These are phyloP conservation scores for Fratercula arctica DNA, from an alignment of 2,797 vertebrate genomes.

Conservation along the genomic window DNA sequence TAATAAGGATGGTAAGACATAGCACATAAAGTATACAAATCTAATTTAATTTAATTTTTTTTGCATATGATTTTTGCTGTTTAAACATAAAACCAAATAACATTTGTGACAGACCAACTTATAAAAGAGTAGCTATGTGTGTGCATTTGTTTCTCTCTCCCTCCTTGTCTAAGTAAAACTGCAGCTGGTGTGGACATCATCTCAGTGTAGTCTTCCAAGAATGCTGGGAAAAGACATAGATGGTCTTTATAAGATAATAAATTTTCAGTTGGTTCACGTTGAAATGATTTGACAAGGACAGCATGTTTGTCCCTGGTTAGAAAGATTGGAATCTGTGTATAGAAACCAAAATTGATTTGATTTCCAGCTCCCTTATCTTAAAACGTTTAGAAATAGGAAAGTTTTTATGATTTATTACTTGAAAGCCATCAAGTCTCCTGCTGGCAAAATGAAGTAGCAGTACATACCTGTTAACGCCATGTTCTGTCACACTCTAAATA, in stretches of 20 bases:
- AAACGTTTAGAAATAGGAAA: slow-evolving; percentile 83
- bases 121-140: neutral
- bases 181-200: neutral
- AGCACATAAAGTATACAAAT: neutral
- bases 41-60: neutral
- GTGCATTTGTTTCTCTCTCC: neutral
- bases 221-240: slow-evolving; percentile 35
- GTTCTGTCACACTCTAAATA: slow-evolving; percentile 65
- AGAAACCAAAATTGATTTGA: slow-evolving; percentile 87
- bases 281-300: slow-evolving; percentile 79
- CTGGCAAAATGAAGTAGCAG: slow-evolving; percentile 73
- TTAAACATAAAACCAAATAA: neutral
- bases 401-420: slow-evolving; percentile 91
- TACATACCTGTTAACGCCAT: slow-evolving; percentile 69
- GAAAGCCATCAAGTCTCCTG: slow-evolving; percentile 80
- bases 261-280: slow-evolving; percentile 80
- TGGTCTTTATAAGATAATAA: slow-evolving; percentile 60
- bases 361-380: slow-evolving; percentile 86
- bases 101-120: neutral
- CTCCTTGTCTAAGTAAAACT: neutral
- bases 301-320: slow-evolving; percentile 69
- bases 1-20: neutral
- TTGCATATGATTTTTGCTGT: neutral
- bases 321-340: slow-evolving; percentile 77
- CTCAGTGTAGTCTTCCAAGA: slow-evolving; percentile 1